Conservation (phyloP, 2,113 vertebrate species). For the Hydrolagus affinis region DNA sequence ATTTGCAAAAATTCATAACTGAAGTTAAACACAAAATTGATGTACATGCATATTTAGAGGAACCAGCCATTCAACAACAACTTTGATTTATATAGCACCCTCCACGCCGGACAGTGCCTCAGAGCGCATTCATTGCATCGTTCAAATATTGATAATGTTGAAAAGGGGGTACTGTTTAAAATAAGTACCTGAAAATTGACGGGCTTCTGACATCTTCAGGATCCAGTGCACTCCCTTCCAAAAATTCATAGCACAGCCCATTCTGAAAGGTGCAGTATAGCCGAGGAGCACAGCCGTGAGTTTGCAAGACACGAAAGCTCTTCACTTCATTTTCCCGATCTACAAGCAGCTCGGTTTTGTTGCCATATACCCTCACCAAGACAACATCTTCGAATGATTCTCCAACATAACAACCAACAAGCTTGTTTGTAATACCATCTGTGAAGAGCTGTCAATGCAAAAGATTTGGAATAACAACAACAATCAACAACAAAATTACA, state of each 20-base stretch:
- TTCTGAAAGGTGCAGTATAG: constrained; percentile 97
- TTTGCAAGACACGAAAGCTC: constrained; percentile 85
- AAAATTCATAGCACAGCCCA: constrained; percentile 91
- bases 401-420: constrained; percentile 84
- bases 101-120: too few species aligned
- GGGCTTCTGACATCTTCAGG: constrained; percentile 81
- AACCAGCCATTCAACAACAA: too few species aligned
- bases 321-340: constrained; percentile 93
- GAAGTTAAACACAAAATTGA: background rate
- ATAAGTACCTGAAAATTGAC: constrained; percentile 70
- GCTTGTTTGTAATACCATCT: constrained; percentile 92
- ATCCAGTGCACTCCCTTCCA: constrained; percentile 82
- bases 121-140: too few species aligned
- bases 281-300: constrained; percentile 80
- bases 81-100: too few species aligned
- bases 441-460: constrained; percentile 73
- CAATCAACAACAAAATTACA: too few species aligned
- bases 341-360: constrained; percentile 87
- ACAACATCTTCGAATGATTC: constrained; percentile 75
- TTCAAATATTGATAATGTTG: too few species aligned
- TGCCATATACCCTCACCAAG: constrained; percentile 89
- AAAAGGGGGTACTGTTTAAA: background rate
- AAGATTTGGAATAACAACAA: background rate
- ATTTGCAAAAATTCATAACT: background rate
- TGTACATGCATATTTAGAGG: background rate